Conservation (phyloP, 2,888 invertebrate species). For the Hipparchia semele region DNA sequence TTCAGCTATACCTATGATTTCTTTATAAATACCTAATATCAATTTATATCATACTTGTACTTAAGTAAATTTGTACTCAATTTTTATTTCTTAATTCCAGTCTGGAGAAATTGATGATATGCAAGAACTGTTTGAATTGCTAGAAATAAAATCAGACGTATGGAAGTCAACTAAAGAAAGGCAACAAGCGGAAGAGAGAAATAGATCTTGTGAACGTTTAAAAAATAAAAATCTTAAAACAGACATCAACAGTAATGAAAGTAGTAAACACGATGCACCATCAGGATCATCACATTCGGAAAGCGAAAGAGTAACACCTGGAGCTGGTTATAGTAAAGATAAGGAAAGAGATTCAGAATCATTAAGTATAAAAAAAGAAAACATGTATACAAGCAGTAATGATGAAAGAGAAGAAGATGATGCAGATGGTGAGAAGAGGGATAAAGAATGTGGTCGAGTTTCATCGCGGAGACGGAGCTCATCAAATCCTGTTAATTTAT, state of each 20-base stretch:
- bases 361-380: conserved; percentile 79
- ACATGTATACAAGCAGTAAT: conserved; percentile 79
- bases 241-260: conserved; percentile 80
- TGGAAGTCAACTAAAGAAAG: conserved; percentile 85
- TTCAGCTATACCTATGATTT: not conserved
- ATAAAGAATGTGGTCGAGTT: conserved; percentile 74
- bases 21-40: not conserved
- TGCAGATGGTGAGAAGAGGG: conserved; percentile 77
- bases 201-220: conserved; percentile 76
- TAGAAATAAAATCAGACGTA: conserved; percentile 93
- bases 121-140: conserved; percentile 91
- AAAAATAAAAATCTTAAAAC: conserved; percentile 75
- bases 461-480: conserved; percentile 87
- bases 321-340: conserved; percentile 78
- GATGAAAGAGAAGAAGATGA: conserved; percentile 81
- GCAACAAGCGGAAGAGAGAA: conserved; percentile 77
- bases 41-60: not conserved
- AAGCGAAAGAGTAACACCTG: conserved; percentile 75
- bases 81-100: conserved; percentile 71
- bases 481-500: conserved; percentile 92
- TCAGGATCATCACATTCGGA: conserved; percentile 79
- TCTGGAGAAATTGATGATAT: conserved; percentile 91
- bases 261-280: conserved; percentile 78
- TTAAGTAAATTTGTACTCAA: not conserved
- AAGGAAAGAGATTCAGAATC: conserved; percentile 71